Evolutionary conservation across 2,113 vertebrate species (phyloP), one percentile per base, ranked within the genome.

Genomic region (Telmatochromis sp.): DNA sequence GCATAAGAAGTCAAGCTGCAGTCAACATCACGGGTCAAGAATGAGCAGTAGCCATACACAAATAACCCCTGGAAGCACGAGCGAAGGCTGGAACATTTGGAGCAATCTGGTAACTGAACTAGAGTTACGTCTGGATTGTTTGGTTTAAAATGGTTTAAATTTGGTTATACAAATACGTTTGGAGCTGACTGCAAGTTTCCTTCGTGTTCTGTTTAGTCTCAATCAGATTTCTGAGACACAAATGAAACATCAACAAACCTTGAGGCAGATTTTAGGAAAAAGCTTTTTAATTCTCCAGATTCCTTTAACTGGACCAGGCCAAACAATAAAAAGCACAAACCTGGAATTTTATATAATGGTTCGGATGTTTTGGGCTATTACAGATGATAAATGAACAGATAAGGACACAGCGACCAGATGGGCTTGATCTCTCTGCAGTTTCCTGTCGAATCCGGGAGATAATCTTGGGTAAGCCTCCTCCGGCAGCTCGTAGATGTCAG

Each of bases 391-490:
- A 5, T 10, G 65, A 63, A 45, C 19, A 81, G 35, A 68, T 15
- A n/a, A 28, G 9, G 9, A 31, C 42, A 31, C 70, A 6, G 9
- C 5, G 2, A 83, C 31, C 42, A 26, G 4, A 19, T 10, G 53
- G 12, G 9, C 4, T 47, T 9, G 33, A 55, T 42, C 2, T 53
- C 33, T 8, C 23, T 5, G 82, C n/a, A 15, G 81, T 57, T 17
- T 3, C 0, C 5, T 31, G 88, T 40, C 1, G 9, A 17, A 91
- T 93, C 84, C 1, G 9, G 54, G 80, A 88, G 91, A 90, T 92
- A 58, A 93, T 89, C 88, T 90, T 90, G 90, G 23, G 87, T 90
- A 87, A 93, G 68, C 91, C 87, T 92, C 91, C 92, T 83, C 84
- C 82, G 5, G 35, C 75, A 5, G 83, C 78, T 54, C 1, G 83